phyloP scores from a whole-genome alignment of 2,113 vertebrate genomes.

The Sebastes schlegelii region DNA sequence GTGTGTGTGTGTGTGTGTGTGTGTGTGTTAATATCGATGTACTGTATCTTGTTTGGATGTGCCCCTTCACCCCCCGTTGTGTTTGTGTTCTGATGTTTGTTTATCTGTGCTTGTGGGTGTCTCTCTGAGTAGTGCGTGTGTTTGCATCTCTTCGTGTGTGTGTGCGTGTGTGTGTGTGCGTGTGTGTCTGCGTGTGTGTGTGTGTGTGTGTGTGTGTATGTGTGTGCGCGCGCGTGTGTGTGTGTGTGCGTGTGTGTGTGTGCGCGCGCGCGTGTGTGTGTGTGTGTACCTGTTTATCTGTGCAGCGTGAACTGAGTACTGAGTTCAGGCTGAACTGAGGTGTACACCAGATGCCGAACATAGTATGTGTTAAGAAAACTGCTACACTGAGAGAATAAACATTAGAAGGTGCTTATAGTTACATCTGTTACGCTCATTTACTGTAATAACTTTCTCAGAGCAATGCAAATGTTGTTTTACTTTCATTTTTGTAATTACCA shows the following conservation, averaged over 20 bases:
- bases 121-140: conserved; percentile 14
- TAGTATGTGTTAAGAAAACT: conserved; percentile 16
- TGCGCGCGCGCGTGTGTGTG: background rate
- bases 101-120: conserved; percentile 51
- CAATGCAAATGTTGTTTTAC: background rate
- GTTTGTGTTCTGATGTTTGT: conserved; percentile 55
- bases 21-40: conserved; percentile 42
- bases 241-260: conserved; percentile 6
- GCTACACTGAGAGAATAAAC: conserved; percentile 1
- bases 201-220: conserved; percentile 10
- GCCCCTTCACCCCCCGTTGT: conserved; percentile 32
- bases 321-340: background rate
- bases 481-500: background rate
- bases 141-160: conserved; percentile 1
- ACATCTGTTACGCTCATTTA: conserved; percentile 23
- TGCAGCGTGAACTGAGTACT: conserved; percentile 36
- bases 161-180: conserved; percentile 10
- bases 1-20: conserved; percentile 12
- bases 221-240: conserved; percentile 7
- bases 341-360: conserved; percentile 34
- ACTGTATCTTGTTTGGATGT: conserved; percentile 48
- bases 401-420: conserved; percentile 26
- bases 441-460: background rate
- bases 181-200: conserved; percentile 5
- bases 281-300: conserved; percentile 30